These are phyloP conservation scores for Pseudanteris insignis DNA, from an alignment of 2,888 invertebrate species.

Conservation along the genomic window DNA sequence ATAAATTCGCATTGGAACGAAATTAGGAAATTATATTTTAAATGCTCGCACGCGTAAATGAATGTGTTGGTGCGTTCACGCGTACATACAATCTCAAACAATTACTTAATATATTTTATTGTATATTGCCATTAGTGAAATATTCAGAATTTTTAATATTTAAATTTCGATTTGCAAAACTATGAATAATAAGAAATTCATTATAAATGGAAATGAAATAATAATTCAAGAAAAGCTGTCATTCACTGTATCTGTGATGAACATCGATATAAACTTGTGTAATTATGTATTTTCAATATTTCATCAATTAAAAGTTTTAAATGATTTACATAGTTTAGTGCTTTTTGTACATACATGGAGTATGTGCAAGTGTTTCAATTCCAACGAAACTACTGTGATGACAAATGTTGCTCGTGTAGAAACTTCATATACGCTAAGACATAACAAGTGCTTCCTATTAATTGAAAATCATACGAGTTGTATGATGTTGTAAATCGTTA, in stretches of 20 bases:
- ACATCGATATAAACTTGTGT: background rate
- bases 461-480: background rate
- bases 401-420: conserved; percentile 3
- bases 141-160: no score
- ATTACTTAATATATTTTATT: no score
- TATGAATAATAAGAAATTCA: background rate
- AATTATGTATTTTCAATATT: background rate
- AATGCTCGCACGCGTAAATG: no score
- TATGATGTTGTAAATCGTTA: conserved; percentile 1
- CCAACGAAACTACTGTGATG: background rate
- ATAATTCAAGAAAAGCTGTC: background rate
- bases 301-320: background rate
- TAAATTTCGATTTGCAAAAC: no score
- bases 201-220: background rate
- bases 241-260: conserved; percentile 2
- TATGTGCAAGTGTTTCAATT: background rate
- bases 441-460: conserved; percentile 2
- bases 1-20: no score
- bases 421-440: background rate
- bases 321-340: background rate
- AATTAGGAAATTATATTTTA: no score
- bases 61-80: no score
- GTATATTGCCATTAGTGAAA: no score
- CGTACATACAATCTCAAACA: no score
- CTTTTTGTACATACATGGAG: conserved; percentile 1